Percentiles rank a stretch among this genome's conserved stretches.
Evolutionary conservation across 2,797 vertebrate genomes (phyloP).

Genomic region (Tadarida brasiliensis): DNA sequence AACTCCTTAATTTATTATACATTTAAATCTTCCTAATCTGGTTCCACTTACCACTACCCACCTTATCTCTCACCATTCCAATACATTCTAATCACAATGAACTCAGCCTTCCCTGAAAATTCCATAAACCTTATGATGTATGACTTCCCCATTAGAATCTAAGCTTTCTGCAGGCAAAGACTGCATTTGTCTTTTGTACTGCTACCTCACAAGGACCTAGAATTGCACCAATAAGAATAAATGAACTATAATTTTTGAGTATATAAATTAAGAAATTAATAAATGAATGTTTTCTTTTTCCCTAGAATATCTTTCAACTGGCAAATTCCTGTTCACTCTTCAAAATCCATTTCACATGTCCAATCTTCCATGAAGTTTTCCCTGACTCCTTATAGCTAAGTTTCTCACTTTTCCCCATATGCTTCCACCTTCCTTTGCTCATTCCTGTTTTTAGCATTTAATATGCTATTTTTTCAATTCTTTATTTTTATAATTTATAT

Average conservation of each 20-base stretch:
- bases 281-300: neutral
- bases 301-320: neutral
- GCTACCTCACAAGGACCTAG: neutral
- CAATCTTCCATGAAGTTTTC: neutral
- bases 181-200: neutral
- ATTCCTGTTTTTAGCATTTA: neutral
- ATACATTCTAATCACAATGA: neutral
- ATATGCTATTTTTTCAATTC: neutral
- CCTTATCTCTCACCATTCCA: neutral
- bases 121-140: neutral
- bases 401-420: neutral
- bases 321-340: neutral
- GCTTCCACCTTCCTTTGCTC: neutral
- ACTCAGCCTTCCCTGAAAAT: slow-evolving; percentile 12
- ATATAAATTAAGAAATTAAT: neutral
- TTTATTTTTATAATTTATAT: neutral
- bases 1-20: neutral
- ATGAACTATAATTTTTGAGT: neutral
- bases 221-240: neutral
- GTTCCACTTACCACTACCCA: neutral
- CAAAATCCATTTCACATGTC: neutral
- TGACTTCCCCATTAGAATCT: neutral
- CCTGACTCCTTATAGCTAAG: neutral
- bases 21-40: neutral
- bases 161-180: neutral